Base-by-base conservation (phyloP, 2,113 vertebrate genomes). In the Trogon surrucura region DNA sequence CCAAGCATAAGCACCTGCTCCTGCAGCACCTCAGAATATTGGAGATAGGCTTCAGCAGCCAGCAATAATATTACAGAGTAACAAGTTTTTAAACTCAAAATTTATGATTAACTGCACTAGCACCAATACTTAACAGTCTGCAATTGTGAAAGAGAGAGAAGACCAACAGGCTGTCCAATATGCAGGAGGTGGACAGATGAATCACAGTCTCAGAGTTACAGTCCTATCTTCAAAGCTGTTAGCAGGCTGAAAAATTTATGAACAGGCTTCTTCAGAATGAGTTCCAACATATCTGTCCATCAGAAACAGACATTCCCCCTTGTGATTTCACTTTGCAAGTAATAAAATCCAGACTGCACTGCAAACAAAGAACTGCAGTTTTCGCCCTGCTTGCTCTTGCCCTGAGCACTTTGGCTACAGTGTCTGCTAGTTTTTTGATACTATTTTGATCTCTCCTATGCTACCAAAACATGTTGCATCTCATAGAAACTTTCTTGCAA, bases 331-430 rank as follows among this genome's bases (percentile, higher is more conserved):
- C 75, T 94, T 27, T 48, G 80, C 77, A 78, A 95, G 60, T 84
- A 92, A 93, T 92, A 86, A 94, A 95, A 90, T 78, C 95, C 95
- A 97, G 94, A 81, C 80, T 74, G 48, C 65, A 19, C 0, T 56
- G 67, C 85, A 93, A 83, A 96, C 62, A 86, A 94, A 94, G 91
- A 85, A 21, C 60, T 80, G 82, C 72, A 86, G 80, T 21, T 90
- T 41, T 32, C 36, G 30, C 34, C 70, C 13, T 22, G 22, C 57
- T 65, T 58, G 67, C 85, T 85, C 75, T 23, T 48, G 72, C 84
- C 78, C 65, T 53, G 53, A 95, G 80, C 77, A 38, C 77, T 92
- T 69, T 20, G 58, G 13, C 66, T 85, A 23, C 64, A 71, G 36
- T 65, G 70, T 8, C 61, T 84, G 22, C 48, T 56, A 56, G 44